Percentiles rank a stretch among this genome's conserved stretches.
phyloP scores from a whole-genome alignment of 2,888 invertebrate genomes.

The Sarcophaga subvicina region DNA sequence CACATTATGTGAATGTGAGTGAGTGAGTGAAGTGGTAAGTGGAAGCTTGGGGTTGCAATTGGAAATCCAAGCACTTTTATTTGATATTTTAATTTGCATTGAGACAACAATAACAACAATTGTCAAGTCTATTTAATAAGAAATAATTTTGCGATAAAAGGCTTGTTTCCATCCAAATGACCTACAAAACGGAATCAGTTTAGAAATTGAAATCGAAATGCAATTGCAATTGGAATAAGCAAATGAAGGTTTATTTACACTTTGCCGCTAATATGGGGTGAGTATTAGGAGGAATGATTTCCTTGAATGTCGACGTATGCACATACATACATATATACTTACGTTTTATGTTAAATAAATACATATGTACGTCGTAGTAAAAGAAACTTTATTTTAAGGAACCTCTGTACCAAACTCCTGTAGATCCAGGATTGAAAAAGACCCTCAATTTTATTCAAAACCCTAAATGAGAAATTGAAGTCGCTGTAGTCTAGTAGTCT shows the following conservation, averaged over 20 bases:
- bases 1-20: neutral
- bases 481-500: too few species aligned
- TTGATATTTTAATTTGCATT: neutral
- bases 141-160: conserved; percentile 38
- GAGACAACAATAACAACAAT: conserved; percentile 2
- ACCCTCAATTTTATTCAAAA: too few species aligned
- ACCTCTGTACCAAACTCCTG: too few species aligned
- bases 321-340: too few species aligned
- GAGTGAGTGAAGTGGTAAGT: neutral
- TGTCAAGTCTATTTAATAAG: conserved; percentile 44
- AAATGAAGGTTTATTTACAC: neutral
- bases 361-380: too few species aligned
- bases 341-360: too few species aligned
- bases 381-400: too few species aligned
- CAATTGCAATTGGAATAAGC: neutral
- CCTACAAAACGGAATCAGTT: conserved; percentile 39
- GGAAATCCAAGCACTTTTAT: neutral
- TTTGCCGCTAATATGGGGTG: too few species aligned
- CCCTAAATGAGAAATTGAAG: too few species aligned
- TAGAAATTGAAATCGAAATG: neutral
- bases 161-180: conserved; percentile 38
- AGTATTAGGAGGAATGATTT: neutral
- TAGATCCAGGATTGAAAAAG: too few species aligned
- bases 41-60: neutral
- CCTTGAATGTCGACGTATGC: neutral